phyloP scores from a whole-genome alignment of 2,113 vertebrate genomes.

The Urocolius indicus region DNA sequence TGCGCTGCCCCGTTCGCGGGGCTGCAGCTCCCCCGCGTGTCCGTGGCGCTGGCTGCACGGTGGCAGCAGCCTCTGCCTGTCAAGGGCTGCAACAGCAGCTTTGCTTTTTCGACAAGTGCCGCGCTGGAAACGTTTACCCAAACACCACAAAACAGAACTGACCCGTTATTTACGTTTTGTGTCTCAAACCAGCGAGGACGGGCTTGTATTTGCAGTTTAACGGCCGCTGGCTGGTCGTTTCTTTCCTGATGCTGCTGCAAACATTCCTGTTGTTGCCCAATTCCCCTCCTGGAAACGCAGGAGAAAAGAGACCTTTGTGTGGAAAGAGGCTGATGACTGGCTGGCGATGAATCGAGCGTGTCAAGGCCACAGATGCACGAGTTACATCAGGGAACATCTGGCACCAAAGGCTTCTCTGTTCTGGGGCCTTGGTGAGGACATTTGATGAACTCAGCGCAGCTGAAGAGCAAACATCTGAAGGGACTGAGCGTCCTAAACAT shows the following conservation, averaged over 20 bases:
- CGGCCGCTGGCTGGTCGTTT: neutral
- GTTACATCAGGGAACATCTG: slow-evolving; percentile 8
- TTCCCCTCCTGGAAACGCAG: neutral
- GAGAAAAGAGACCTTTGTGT: slow-evolving; percentile 16
- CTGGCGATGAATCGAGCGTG: neutral
- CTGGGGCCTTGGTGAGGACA: neutral
- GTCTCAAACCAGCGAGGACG: fast-evolving
- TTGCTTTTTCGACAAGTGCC: no score
- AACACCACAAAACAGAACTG: neutral
- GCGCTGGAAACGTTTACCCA: no score
- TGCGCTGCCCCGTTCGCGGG: neutral
- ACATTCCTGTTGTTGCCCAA: neutral
- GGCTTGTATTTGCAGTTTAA: fast-evolving
- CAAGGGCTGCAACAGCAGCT: no score
- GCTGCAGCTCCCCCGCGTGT: slow-evolving; percentile 26
- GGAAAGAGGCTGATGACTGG: neutral
- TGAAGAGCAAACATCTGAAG: neutral
- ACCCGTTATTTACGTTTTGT: neutral
- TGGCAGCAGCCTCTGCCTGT: neutral
- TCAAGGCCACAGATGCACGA: neutral
- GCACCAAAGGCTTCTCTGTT: neutral
- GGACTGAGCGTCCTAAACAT: neutral
- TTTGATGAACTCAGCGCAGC: neutral
- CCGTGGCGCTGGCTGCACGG: neutral
- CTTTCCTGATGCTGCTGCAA: neutral